Base-by-base conservation (phyloP, 1,140 invertebrate genomes). In the Rhagoletis pomonella region DNA sequence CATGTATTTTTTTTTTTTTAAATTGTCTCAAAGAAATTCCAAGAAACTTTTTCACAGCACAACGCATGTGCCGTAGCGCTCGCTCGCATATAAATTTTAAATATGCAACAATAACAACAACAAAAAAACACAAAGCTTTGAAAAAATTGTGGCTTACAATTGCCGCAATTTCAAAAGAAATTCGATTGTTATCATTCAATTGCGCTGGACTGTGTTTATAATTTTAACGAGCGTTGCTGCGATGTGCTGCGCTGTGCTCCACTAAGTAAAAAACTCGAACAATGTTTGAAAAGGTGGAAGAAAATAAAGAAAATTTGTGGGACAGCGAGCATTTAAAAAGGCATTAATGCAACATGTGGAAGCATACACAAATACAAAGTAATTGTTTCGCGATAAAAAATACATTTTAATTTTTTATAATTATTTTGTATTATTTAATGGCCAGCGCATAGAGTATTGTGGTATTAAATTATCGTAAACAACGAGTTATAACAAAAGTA, bases 121-220 rank as follows among this genome's bases (percentile, higher is more conserved):
- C 0, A 50, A 50, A 55, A 55, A 81, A 55, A 55, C 29, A 29
- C 29, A 29, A 55, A 55, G 6, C 73, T 55, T 19, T 50, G 55
- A 55, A 6, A 50, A n/a, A 55, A 58, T 19, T 55, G n/a, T 19
- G 69, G 73, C 73, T 55, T 81, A 19, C 73, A 81, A 81, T 81
- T 81, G 73, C 47, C 73, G 19, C 73, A 81, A 55, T 81, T 81
- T 81, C 73, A 29, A 55, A 81, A 47, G 73, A 81, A 81, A 81
- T 81, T 81, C 73, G 73, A 81, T 81, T 81, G 73, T 81, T 81
- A 81, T 81, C 73, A 81, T 81, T 81, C 50, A 81, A 81, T 81
- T 81, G 73, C 47, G 7, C 4, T 81, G 67, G 42, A 55, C 47
- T 44, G 73, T 81, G 73, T 81, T 81, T 81, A 81, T 81, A 55